Evolutionary conservation across 2,888 invertebrate species (phyloP).

Genomic region (Heliconius erato): DNA sequence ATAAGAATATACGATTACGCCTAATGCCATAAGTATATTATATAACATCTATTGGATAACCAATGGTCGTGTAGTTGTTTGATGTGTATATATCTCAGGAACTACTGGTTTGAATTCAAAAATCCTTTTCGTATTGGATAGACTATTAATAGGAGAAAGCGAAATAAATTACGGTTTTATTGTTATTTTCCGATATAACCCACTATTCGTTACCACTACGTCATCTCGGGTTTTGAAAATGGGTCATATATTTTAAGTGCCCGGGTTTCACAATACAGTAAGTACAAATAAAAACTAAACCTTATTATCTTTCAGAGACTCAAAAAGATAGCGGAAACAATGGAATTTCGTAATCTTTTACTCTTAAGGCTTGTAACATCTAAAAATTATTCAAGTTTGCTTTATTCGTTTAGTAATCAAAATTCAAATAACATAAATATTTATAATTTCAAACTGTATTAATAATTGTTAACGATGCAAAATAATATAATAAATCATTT

Average conservation of each 20-base stretch:
- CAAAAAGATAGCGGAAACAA: neutral
- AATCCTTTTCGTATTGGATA: too few species aligned
- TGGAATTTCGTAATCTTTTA: neutral
- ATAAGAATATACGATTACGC: neutral
- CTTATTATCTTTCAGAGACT: slow-evolving; percentile 5
- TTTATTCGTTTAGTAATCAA: neutral
- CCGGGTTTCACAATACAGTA: too few species aligned
- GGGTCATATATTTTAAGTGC: too few species aligned
- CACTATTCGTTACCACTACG: too few species aligned
- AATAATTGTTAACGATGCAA: neutral
- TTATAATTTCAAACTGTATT: neutral
- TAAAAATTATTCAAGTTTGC: neutral
- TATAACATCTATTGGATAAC: too few species aligned
- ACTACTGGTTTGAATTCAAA: too few species aligned
- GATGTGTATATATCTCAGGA: too few species aligned
- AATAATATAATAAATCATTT: neutral
- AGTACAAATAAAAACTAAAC: slow-evolving; percentile 6
- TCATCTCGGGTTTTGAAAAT: too few species aligned
- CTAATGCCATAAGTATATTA: neutral
- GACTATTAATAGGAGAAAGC: too few species aligned
- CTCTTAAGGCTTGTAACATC: neutral
- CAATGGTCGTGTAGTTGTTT: too few species aligned
- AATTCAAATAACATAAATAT: neutral
- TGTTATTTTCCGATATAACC: too few species aligned
- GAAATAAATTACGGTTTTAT: too few species aligned